These are phyloP conservation scores for Macaca mulatta DNA, from an alignment of 2,113 vertebrate species.

Conservation along the genomic window DNA sequence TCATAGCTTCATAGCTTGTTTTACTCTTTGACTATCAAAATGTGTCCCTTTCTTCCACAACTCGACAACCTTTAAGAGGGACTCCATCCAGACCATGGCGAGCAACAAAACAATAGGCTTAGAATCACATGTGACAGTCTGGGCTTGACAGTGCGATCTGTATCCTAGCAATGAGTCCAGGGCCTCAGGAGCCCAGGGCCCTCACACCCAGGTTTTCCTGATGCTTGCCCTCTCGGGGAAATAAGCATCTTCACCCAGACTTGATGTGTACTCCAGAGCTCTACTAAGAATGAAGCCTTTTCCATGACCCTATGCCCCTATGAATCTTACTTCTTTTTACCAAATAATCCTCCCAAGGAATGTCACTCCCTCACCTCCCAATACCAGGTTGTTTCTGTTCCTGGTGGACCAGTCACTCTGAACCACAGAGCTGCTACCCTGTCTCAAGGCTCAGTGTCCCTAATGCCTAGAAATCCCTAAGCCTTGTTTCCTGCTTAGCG, in stretches of 20 bases:
- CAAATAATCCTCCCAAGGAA: not conserved
- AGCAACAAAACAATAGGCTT: not conserved
- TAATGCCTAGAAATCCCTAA: not conserved
- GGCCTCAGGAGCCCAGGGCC: not conserved
- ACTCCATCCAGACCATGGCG: not conserved
- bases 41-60: not conserved
- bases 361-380: not conserved
- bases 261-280: not conserved
- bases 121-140: not conserved
- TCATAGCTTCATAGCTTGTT: not conserved
- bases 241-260: not conserved
- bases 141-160: not conserved
- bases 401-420: not conserved
- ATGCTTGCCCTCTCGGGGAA: rapidly evolving
- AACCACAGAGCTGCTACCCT: not conserved
- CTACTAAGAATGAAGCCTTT: not conserved
- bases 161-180: not conserved
- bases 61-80: not conserved
- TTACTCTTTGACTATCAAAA: not conserved
- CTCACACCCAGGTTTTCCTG: not conserved
- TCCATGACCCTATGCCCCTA: not conserved
- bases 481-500: not conserved
- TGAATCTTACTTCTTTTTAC: not conserved
- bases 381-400: not conserved
- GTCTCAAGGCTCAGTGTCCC: not conserved